A percentile compares a stretch with the other conserved stretches of the same genome.
These are phyloP conservation scores for Papilio polytes DNA, from an alignment of 1,140 invertebrate genomes.

Conservation along the genomic window DNA sequence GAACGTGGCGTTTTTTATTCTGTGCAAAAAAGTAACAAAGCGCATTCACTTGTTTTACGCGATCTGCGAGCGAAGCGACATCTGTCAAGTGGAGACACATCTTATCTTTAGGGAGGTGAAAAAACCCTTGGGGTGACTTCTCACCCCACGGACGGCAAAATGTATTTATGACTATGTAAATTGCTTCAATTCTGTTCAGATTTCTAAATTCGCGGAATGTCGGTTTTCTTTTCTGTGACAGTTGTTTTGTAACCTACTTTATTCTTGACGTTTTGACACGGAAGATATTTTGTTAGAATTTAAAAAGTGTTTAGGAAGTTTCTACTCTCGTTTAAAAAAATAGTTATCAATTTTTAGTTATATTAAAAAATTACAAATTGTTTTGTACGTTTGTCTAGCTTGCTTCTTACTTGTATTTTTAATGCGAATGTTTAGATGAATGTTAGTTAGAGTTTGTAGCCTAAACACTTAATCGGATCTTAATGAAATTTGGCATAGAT, in stretches of 20 bases:
- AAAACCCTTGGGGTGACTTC: slow-evolving; percentile 67
- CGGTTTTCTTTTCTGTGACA: slow-evolving; percentile 49
- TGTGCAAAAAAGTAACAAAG: slow-evolving; percentile 35
- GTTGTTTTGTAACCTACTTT: slow-evolving; percentile 40
- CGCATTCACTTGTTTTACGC: slow-evolving; percentile 67
- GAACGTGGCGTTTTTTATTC: background rate
- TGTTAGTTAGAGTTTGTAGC: too few relatives aligned
- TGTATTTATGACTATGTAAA: slow-evolving; percentile 83
- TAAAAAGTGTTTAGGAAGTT: background rate
- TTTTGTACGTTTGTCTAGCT: too few relatives aligned
- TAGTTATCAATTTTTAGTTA: too few relatives aligned
- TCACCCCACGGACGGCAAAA: slow-evolving; percentile 57
- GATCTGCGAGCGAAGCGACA: slow-evolving; percentile 66
- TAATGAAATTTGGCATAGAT: too few relatives aligned
- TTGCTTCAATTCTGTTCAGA: slow-evolving; percentile 65
- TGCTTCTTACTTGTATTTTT: too few relatives aligned
- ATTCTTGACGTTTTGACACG: background rate
- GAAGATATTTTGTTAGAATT: background rate
- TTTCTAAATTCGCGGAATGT: slow-evolving; percentile 49
- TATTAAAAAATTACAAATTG: too few relatives aligned
- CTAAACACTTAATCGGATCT: too few relatives aligned
- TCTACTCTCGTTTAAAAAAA: too few relatives aligned
- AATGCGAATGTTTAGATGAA: too few relatives aligned
- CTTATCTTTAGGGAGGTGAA: slow-evolving; percentile 72
- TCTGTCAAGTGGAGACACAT: slow-evolving; percentile 75